Base-by-base conservation (phyloP, 2,888 invertebrate species). In the Dolichomitus sp. region DNA sequence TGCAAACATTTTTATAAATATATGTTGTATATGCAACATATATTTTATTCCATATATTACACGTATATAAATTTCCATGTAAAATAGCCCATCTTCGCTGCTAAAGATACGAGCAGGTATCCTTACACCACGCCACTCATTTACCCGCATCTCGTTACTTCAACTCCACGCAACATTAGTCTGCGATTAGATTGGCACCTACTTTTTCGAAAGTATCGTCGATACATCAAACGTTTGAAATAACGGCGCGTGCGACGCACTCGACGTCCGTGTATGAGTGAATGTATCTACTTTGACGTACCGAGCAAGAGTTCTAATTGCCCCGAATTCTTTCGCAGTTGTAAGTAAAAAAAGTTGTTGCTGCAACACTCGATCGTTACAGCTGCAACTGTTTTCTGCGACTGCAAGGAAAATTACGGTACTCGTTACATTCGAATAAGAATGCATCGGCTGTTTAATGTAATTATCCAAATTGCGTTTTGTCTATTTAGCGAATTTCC, bases 251-350 rank as follows among this genome's bases (percentile, higher is more conserved):
- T 4, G 52, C 30, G 33, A n/a, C 61, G 23, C n/a, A 37, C 30
- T 63, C 54, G 63, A 33, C 65, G 63, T 37, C 66, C 57, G 50
- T 65, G 40, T 57, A 61, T 54, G 14, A 73, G 30, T n/a, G 63
- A 68, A 68, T 50, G 68, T 66, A 23, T 77, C 66, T 11, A 66
- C 68, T 11, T 45, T 37, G 9, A 45, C 30, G 52, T 42, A 30
- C 33, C 19, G 48, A 63, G 5, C 66, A 7, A 45, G 40, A 61
- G 12, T 9, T 48, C 70, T 83, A 85, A 83, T 83, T 85, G 79
- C 79, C 75, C 83, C 79, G 69, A 83, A 83, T 83, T 81, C 76
- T 83, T 81, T 75, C 40, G 50, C 59, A 11, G 65, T 42, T 42
- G n/a, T 11, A 57, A 45, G 30, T 17, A 63, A 19, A 65, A 23